These are phyloP conservation scores for Pyrgilauda ruficollis DNA, from an alignment of 2,113 vertebrate genomes.

Conservation along the genomic window DNA sequence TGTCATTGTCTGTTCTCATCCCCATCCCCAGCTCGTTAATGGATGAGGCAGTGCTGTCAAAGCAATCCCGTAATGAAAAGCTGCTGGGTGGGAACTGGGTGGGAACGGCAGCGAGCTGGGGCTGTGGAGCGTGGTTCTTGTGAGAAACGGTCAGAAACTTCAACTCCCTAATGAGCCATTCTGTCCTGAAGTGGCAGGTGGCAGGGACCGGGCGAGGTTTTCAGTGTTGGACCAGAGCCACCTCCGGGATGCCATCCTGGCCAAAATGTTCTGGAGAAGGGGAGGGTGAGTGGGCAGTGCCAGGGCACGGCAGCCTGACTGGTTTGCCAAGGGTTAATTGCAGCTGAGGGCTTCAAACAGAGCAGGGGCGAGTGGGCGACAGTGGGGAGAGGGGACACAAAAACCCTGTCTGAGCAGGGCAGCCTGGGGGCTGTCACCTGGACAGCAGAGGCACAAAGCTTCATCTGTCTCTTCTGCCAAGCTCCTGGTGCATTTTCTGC, in stretches of 20 bases:
- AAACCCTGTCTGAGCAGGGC: background rate
- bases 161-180: background rate
- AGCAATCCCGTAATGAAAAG: background rate
- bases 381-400: background rate
- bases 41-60: background rate
- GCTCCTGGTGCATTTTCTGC: background rate
- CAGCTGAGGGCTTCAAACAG: background rate
- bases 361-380: background rate
- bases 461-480: background rate
- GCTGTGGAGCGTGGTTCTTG: background rate
- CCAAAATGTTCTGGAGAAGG: background rate
- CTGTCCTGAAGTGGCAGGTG: background rate
- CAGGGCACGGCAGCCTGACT: background rate
- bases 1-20: background rate
- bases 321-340: background rate
- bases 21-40: background rate
- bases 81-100: conserved; percentile 1
- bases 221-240: background rate
- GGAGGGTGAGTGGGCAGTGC: background rate
- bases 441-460: background rate
- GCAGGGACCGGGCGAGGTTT: background rate
- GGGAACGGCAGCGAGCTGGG: background rate
- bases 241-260: background rate
- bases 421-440: background rate
- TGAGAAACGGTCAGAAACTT: background rate